These are phyloP conservation scores for Mystacides longicornis DNA, from an alignment of 2,888 invertebrate genomes.

Conservation along the genomic window DNA sequence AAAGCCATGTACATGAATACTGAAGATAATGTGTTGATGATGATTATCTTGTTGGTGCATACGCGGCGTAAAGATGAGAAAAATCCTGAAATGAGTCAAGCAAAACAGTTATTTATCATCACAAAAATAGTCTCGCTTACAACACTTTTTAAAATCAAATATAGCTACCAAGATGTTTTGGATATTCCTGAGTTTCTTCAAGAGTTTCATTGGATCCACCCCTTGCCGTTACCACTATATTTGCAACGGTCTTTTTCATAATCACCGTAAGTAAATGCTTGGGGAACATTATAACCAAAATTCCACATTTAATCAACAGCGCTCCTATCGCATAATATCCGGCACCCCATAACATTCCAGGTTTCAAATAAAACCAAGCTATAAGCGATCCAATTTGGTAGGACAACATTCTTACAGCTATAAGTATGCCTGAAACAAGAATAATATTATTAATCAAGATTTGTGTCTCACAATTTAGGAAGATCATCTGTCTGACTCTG, in stretches of 20 bases:
- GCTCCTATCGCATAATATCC: conserved; percentile 48
- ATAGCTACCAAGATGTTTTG: conserved; percentile 15
- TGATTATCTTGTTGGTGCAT: conserved; percentile 47
- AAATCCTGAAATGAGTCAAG: conserved; percentile 35
- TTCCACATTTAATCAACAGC: conserved; percentile 40
- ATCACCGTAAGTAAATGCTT: conserved; percentile 45
- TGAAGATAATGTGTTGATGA: conserved; percentile 45
- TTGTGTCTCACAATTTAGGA: too few relatives aligned
- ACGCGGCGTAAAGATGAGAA: conserved; percentile 44
- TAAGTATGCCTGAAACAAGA: conserved; percentile 25
- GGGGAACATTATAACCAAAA: conserved; percentile 50
- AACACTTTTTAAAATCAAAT: too few relatives aligned
- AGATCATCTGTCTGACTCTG: too few relatives aligned
- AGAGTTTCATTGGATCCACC: conserved; percentile 27
- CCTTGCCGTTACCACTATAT: conserved; percentile 42
- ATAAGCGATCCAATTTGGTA: conserved; percentile 36
- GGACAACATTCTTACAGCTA: conserved; percentile 35
- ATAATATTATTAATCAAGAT: too few relatives aligned
- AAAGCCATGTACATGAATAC: conserved; percentile 46
- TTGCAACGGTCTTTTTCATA: conserved; percentile 49
- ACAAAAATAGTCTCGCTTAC: too few relatives aligned
- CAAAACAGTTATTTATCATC: too few relatives aligned
- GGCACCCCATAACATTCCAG: conserved; percentile 34
- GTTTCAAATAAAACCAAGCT: conserved; percentile 33
- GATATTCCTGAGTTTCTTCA: conserved; percentile 25